Evolutionary conservation across 2,797 vertebrate genomes (phyloP), one percentile per base, ranked within the genome.

Genomic region (Lateolabrax maculatus): DNA sequence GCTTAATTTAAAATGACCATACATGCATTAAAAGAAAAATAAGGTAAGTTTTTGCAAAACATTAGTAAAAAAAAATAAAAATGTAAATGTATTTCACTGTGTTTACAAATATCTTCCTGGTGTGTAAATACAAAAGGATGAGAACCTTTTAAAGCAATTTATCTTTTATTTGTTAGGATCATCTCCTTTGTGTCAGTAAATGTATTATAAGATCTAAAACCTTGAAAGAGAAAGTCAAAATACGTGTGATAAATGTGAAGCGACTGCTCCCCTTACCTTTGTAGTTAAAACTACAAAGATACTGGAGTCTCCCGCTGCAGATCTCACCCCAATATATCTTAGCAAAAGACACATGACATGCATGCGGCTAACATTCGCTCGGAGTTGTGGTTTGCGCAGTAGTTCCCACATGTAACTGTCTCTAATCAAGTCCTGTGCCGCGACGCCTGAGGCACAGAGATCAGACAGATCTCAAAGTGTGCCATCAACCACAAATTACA

Each of bases 401-500:
- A 89, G 94, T 93, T 95, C 94, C 95, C 94, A 95, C 93, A 93
- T 95, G 94, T 94, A 95, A 94, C 95, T 93, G 95, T 92, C 93
- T 94, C 94, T 96, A 96, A 96, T 96, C 95, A 96, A 94, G 95
- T 91, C 92, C 90, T 67, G 86, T 84, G 92, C 92, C 88, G 89
- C 78, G 75, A 83, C 67, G 94, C 95, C 95, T 89, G 85, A 94
- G 96, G 95, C 94, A 77, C 89, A 93, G 92, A 95, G 93, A 94
- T 96, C 94, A 95, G 95, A 95, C 95, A 95, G 95, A 95, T 95
- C 96, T 96, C 90, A 93, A 94, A 95, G 94, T 93, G 94, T 94
- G 94, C 93, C 94, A 94, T 96, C 95, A 95, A 93, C 93, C 95
- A 95, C 94, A 96, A 97, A 97, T 97, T 96, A 96, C 94, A 93